These are phyloP conservation scores for Melitaea cinxia DNA, from an alignment of 1,140 invertebrate species.

Conservation along the genomic window DNA sequence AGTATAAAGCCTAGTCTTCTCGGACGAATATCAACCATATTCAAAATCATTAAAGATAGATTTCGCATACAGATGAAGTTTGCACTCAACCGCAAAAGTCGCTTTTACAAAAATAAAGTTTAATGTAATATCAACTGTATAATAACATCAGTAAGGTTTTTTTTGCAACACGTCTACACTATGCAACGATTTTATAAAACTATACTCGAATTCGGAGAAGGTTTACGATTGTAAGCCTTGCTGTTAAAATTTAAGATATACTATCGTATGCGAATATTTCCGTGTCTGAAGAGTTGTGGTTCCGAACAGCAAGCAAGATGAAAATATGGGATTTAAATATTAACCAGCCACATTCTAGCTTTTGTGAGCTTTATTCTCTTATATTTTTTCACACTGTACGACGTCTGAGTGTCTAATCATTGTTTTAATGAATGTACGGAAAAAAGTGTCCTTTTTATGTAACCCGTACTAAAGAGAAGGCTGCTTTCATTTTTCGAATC, in stretches of 20 bases:
- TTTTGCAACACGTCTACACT: not conserved
- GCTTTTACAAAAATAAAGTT: conserved; percentile 4
- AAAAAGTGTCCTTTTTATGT: not conserved
- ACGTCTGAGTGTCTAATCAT: conserved; percentile 34
- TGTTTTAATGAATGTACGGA: conserved; percentile 22
- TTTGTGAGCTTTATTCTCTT: conserved; percentile 35
- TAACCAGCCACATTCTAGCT: conserved; percentile 36
- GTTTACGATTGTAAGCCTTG: conserved; percentile 12
- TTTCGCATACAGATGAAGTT: not conserved
- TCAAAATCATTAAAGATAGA: not conserved
- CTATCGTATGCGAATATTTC: conserved; percentile 22
- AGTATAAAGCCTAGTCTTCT: not conserved
- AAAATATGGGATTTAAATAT: conserved; percentile 43
- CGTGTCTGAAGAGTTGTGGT: conserved; percentile 35
- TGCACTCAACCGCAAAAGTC: conserved; percentile 28
- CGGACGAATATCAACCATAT: conserved; percentile 21
- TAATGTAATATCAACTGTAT: conserved; percentile 11
- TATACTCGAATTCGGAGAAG: not conserved
- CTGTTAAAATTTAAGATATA: conserved; percentile 2
- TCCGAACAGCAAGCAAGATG: conserved; percentile 33
- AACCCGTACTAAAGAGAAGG: not conserved
- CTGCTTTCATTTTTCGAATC: not conserved
- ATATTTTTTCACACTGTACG: conserved; percentile 27
- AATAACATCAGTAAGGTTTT: not conserved
- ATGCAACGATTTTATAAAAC: conserved; percentile 14